Conservation (phyloP, 2,797 vertebrate species). For the Chelidonichthys spinosus region DNA sequence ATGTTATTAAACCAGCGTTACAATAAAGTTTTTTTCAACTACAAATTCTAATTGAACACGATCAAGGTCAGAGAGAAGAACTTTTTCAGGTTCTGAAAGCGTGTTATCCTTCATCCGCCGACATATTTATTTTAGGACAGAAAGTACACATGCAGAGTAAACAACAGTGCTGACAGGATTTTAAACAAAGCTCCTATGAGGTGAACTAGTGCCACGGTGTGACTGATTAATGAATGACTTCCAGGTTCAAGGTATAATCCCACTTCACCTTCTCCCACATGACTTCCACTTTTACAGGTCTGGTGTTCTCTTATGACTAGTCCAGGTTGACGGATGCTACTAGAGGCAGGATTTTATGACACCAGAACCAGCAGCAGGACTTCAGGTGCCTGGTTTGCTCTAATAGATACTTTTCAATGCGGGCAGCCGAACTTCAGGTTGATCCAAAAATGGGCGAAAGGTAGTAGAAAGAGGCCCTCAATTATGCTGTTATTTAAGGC, state of each 20-base stretch:
- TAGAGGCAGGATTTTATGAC: not conserved
- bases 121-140: not conserved
- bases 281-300: conserved; percentile 23
- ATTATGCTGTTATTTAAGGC: too few relatives aligned
- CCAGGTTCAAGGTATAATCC: conserved; percentile 72
- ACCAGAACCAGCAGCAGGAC: too few relatives aligned
- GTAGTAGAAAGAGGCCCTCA: too few relatives aligned
- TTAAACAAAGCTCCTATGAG: not conserved
- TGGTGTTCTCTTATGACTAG: not conserved
- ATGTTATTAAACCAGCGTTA: too few relatives aligned
- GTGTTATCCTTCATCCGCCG: too few relatives aligned
- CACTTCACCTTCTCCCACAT: conserved; percentile 40
- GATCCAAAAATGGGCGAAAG: too few relatives aligned
- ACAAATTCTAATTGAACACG: not conserved
- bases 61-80: too few relatives aligned
- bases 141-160: not conserved
- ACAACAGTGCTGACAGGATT: too few relatives aligned
- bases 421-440: not conserved
- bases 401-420: too few relatives aligned
- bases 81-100: too few relatives aligned
- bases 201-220: not conserved
- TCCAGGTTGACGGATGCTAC: too few relatives aligned
- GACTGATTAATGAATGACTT: conserved; percentile 68
- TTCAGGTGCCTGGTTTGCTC: too few relatives aligned
- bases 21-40: not conserved